These are phyloP conservation scores for Turdus rufiventris DNA, from an alignment of 2,113 vertebrate genomes.

Conservation along the genomic window DNA sequence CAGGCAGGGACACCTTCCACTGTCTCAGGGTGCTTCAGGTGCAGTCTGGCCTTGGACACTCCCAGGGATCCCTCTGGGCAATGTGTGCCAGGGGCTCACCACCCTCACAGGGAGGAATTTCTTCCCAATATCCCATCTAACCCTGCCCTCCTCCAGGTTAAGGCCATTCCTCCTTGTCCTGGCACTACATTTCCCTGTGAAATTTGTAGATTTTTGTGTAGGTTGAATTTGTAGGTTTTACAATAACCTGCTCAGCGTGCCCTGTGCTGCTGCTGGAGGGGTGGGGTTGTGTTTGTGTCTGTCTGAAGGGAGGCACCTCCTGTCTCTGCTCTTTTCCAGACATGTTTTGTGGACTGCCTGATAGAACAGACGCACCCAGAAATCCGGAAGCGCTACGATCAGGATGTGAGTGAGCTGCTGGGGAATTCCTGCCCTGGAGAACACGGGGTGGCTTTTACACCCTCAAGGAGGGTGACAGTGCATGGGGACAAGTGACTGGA, in stretches of 20 bases:
- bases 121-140: not conserved
- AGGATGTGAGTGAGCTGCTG: conserved; percentile 82
- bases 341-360: conserved; percentile 96
- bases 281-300: not conserved
- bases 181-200: not conserved
- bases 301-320: not conserved
- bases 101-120: not conserved
- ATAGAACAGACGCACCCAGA: conserved; percentile 98
- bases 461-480: not conserved
- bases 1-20: not conserved
- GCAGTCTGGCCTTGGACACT: not conserved
- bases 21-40: rapidly evolving
- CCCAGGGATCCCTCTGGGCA: not conserved
- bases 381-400: conserved; percentile 92
- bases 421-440: not conserved
- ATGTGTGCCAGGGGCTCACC: rapidly evolving
- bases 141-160: not conserved
- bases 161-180: not conserved
- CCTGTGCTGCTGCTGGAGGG: not conserved
- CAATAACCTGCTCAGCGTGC: rapidly evolving
- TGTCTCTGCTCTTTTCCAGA: conserved; percentile 71
- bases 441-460: rapidly evolving
- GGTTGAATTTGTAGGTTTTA: not conserved
- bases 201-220: not conserved
- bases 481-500: not conserved